These are phyloP conservation scores for Apteryx mantelli DNA, from an alignment of 2,113 vertebrate species.

Conservation along the genomic window DNA sequence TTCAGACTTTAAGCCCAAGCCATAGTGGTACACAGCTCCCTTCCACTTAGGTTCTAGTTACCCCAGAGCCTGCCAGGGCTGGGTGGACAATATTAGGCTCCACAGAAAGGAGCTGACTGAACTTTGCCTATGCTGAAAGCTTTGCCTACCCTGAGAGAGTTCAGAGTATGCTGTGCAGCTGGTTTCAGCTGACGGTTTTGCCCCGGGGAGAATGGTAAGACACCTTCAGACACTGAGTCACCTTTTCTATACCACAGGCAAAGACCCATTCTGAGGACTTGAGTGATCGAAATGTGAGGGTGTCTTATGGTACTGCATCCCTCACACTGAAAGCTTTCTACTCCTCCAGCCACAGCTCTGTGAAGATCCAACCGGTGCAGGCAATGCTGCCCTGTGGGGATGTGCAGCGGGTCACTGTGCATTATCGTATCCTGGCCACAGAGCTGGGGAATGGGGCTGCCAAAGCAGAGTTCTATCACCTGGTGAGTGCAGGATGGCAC, in stretches of 20 bases:
- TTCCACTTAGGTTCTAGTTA: background rate
- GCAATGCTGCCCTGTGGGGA: background rate
- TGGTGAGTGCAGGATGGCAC: background rate
- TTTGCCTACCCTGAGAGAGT: background rate
- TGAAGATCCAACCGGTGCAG: conserved; percentile 22
- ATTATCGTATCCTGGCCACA: background rate
- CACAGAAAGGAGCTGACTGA: background rate
- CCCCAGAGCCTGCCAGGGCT: fast-evolving
- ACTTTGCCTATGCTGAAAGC: background rate
- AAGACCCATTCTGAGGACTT: background rate
- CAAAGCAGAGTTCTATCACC: conserved; percentile 15
- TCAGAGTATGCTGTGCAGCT: background rate
- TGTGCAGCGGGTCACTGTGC: background rate
- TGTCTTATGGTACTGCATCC: background rate
- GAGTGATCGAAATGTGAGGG: fast-evolving
- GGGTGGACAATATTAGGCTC: background rate
- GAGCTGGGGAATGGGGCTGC: background rate
- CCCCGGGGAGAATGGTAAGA: background rate
- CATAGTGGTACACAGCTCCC: background rate
- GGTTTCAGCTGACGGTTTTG: background rate
- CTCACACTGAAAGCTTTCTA: conserved; percentile 11
- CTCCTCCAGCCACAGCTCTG: conserved; percentile 45
- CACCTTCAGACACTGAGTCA: background rate
- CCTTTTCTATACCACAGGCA: conserved; percentile 30
- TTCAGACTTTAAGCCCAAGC: background rate